Percentiles rank a stretch among this genome's conserved stretches.
These are phyloP conservation scores for Monarcha castaneiventris DNA, from an alignment of 2,113 vertebrate genomes.

Conservation along the genomic window DNA sequence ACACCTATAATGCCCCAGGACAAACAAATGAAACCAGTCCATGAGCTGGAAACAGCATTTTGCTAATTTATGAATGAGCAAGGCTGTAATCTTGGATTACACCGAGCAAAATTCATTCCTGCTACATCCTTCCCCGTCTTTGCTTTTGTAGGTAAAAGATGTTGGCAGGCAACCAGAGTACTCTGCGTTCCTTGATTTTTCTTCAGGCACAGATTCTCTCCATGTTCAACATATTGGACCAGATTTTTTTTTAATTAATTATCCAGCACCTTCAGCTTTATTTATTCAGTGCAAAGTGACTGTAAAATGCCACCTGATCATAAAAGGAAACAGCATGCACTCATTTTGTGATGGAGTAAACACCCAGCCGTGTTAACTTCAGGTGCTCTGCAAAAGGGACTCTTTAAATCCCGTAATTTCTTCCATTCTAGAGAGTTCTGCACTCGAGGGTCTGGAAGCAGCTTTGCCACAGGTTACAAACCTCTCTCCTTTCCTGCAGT, in stretches of 20 bases:
- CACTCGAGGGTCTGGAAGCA: not conserved
- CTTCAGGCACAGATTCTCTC: not conserved
- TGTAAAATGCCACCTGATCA: conserved; percentile 18
- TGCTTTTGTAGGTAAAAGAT: not conserved
- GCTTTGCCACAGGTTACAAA: not conserved
- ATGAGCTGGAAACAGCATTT: not conserved
- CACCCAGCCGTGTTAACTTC: not conserved
- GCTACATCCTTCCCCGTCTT: not conserved
- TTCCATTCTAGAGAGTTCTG: not conserved
- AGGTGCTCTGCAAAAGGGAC: not conserved
- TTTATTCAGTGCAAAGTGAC: conserved; percentile 54
- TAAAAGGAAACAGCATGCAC: not conserved
- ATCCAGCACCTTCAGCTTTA: conserved; percentile 48
- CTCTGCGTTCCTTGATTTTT: not conserved
- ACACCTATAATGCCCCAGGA: not conserved
- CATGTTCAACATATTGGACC: not conserved
- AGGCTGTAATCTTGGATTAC: not conserved
- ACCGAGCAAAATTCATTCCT: not conserved
- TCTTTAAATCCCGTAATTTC: not conserved
- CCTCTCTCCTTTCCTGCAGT: not conserved
- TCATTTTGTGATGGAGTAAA: not conserved
- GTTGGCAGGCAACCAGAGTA: conserved; percentile 3
- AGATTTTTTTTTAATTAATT: conserved; percentile 40
- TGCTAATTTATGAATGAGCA: not conserved
- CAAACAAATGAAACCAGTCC: not conserved